Base-by-base conservation (phyloP, 37 sponge, comb jelly and placozoan genomes). In the Beroe forskalii region DNA sequence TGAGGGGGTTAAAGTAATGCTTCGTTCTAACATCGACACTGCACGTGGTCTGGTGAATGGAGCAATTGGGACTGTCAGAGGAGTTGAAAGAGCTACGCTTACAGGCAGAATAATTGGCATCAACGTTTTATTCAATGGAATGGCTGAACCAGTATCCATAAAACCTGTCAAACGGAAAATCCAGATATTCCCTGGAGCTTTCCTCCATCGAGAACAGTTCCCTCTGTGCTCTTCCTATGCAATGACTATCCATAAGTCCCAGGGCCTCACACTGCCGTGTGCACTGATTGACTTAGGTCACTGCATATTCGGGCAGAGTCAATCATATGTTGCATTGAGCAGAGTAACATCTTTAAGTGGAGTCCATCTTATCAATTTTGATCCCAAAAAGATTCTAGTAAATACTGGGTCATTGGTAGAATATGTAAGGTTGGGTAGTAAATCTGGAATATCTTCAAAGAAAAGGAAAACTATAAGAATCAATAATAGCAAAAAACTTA, bases 251-350 rank as follows among this genome's bases (percentile, higher is more conserved):
- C 90, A 91, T 62, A 80, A 93, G 39, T 91, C 83, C 20, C 93
- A 93, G 67, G 93, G 93, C 23, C 35, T 93, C 40, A 91, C 91
- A n/a, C 62, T 94, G 32, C 60, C 90, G 30, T 75, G 75, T 90
- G 94, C 90, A n/a, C 90, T 94, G 17, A 40, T 90, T 19, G 94
- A 94, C 62, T 91, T 94, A 66, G 67, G 67, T 24, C 8, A 24
- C 8, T 43, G 93, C 67, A 94, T 91, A 2, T 97, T 97, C 91
- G 96, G 93, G 40, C 89, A 76, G 17, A 96, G 97, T 6, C 97
- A 97, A 67, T 94, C 95, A 0, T 97, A 97, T 64, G 97, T 97
- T 3, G 95, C 95, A 0, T 92, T 97, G 61, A 95, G 96, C 0
- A 61, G 97, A 75, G 94, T 94, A 9, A 40, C 86, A 36, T 95